Base-by-base conservation (phyloP, 2,888 invertebrate species). In the Philereme vetulata region DNA sequence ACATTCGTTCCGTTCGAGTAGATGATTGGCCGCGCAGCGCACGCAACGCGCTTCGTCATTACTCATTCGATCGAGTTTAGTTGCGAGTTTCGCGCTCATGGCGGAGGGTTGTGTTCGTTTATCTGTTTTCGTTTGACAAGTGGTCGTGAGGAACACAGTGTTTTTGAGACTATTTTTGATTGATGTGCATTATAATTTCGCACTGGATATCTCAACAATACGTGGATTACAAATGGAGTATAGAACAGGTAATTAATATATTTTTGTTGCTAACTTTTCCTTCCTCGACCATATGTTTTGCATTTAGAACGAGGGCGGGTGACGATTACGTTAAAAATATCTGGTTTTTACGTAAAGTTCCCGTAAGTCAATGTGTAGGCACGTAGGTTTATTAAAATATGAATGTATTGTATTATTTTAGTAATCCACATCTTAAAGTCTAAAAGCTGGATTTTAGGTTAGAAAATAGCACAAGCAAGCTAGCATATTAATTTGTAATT, bases 41-140 rank as follows among this genome's bases (percentile, higher is more conserved):
- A n/a, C 10, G 42, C 21, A 21, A 21, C 21, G n/a, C 21, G 6
- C 45, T 45, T 6, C 5, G 40, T 49, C 50, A 40, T 4, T 50
- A 3, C 32, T 4, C 44, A 32, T 9, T 45, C 45, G 38, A 38
- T 4, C 60, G 53, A 51, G 56, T 75, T 77, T 77, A 83, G 86
- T 85, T 78, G 85, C 82, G 82, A 80, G 82, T 81, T 84, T 85
- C 82, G 86, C 85, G 82, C 85, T 86, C 86, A 81, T 79, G 81
- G 78, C 68, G 77, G 76, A 74, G 72, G 77, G 80, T 84, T 75
- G 82, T 82, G 80, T 76, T 76, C 76, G 76, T 72, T 7, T 47
- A 72, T 77, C 62, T 68, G 72, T 74, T 75, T 74, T 64, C 57
- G 54, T 71, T 77, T 76, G 77, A 72, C 67, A 74, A 81, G 80